phyloP scores from a whole-genome alignment of 2,888 invertebrate species.

The Eugnorisma glareosa region DNA sequence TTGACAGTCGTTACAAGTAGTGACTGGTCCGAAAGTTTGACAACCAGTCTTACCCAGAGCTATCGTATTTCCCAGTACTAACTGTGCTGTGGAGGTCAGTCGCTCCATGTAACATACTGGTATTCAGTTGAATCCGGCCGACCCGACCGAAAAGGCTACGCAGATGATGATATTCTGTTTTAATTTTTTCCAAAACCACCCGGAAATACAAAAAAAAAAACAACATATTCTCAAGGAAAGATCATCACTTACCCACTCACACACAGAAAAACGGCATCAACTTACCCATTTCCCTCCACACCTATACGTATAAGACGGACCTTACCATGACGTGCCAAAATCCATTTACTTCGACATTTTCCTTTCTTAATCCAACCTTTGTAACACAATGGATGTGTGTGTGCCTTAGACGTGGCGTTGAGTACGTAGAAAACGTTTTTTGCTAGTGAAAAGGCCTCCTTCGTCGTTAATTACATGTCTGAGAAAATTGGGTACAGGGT shows the following conservation, averaged over 20 bases:
- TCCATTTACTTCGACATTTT: slow-evolving; percentile 69
- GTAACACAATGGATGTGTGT: slow-evolving; percentile 69
- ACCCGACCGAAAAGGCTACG: no score
- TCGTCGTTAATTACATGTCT: slow-evolving; percentile 88
- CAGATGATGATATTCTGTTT: no score
- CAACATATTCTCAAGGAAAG: not conserved
- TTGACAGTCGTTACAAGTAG: no score
- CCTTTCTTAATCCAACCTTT: slow-evolving; percentile 73
- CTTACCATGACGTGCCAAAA: slow-evolving; percentile 55
- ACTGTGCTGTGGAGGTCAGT: no score
- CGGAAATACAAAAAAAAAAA: not conserved
- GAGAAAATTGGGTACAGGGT: slow-evolving; percentile 82
- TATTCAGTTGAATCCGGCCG: no score
- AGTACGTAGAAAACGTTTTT: slow-evolving; percentile 83
- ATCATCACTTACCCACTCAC: slow-evolving; percentile 3
- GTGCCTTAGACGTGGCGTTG: slow-evolving; percentile 82
- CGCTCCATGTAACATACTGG: no score
- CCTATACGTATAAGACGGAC: slow-evolving; percentile 24
- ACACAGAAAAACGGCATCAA: not conserved
- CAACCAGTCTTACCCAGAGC: no score
- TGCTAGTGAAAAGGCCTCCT: slow-evolving; percentile 85
- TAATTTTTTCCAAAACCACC: not conserved
- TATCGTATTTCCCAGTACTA: no score
- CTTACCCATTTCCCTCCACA: slow-evolving; percentile 9
- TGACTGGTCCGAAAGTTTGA: no score